These are phyloP conservation scores for Helleia helle DNA, from an alignment of 2,888 invertebrate species.

Conservation along the genomic window DNA sequence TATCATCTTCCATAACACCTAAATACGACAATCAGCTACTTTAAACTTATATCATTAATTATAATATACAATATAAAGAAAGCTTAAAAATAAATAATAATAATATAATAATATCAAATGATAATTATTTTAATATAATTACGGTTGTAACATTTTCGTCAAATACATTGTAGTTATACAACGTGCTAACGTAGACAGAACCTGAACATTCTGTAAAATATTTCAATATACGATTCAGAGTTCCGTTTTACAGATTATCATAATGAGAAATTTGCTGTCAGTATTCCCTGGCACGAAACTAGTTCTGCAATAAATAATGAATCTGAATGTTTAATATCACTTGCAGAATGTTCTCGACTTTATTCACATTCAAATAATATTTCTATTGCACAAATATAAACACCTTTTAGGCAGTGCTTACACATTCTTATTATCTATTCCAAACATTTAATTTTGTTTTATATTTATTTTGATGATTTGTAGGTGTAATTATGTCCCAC, in stretches of 20 bases:
- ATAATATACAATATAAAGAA: no score
- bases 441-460: no score
- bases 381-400: not conserved
- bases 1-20: no score
- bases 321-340: slow-evolving; percentile 10
- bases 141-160: not conserved
- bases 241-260: slow-evolving; percentile 15
- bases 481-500: no score
- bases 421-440: no score
- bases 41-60: slow-evolving; percentile 10
- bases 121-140: no score
- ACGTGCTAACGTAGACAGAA: slow-evolving; percentile 1
- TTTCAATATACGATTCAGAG: slow-evolving; percentile 9
- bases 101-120: no score
- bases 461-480: no score
- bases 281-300: slow-evolving; percentile 10
- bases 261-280: slow-evolving; percentile 13
- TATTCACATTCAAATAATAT: not conserved
- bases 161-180: slow-evolving; percentile 4
- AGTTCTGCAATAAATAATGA: not conserved
- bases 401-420: no score
- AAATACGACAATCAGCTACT: not conserved
- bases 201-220: slow-evolving; percentile 8
- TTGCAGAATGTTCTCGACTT: slow-evolving; percentile 8
- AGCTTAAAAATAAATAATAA: no score